phyloP scores from a whole-genome alignment of 2,797 vertebrate species.

The Phalanger gymnotis region DNA sequence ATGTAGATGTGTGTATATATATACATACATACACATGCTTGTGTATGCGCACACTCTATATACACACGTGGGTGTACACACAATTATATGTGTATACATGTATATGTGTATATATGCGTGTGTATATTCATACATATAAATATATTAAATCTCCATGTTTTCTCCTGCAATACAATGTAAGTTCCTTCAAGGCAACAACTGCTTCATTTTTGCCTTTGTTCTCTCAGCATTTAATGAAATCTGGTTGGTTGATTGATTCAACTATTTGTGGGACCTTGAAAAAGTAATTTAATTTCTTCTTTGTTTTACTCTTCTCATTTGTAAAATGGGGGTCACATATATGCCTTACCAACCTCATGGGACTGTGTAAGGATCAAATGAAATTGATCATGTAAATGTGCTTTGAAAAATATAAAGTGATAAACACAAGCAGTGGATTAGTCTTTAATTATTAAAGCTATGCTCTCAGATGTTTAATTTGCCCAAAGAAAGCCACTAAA shows the following conservation, averaged over 20 bases:
- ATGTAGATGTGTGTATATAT: background rate
- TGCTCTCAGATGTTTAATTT: background rate
- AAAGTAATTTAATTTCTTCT: background rate
- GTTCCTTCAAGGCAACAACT: background rate
- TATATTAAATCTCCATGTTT: background rate
- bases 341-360: background rate
- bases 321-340: constrained; percentile 8
- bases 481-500: constrained; percentile 10
- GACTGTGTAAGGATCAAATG: background rate
- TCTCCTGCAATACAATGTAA: background rate
- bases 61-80: background rate
- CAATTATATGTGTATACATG: background rate
- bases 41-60: too few relatives aligned
- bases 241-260: background rate
- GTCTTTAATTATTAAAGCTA: constrained; percentile 2
- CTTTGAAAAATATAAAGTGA: background rate
- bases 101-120: rapidly evolving
- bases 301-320: constrained; percentile 10
- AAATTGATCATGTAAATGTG: background rate
- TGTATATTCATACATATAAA: background rate
- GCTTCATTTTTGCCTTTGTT: background rate
- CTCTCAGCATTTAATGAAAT: background rate
- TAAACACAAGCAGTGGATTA: background rate
- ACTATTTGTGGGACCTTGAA: background rate
- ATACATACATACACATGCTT: too few relatives aligned